These are phyloP conservation scores for Malurus elegans DNA, from an alignment of 2,113 vertebrate species.

Conservation along the genomic window DNA sequence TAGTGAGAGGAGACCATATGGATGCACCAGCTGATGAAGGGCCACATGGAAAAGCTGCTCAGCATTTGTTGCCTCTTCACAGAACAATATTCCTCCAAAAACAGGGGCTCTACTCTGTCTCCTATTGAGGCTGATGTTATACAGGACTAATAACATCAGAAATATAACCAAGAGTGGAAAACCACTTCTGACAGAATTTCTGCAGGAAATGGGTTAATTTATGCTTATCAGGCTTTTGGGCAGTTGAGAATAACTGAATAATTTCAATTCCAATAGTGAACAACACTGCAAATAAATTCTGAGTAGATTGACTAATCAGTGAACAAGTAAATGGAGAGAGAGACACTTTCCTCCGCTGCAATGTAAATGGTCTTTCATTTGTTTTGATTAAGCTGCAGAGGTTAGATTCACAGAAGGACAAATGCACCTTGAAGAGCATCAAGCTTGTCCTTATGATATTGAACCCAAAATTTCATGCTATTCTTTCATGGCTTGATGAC, in stretches of 20 bases:
- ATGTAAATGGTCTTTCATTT: background rate
- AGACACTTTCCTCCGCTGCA: background rate
- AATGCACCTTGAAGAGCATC: background rate
- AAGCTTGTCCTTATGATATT: background rate
- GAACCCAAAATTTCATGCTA: background rate
- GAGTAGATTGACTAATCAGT: background rate
- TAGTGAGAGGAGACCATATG: background rate
- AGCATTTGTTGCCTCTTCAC: background rate
- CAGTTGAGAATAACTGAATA: background rate
- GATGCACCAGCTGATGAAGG: background rate
- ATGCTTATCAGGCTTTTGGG: background rate
- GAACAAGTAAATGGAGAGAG: background rate
- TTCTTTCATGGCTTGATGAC: background rate
- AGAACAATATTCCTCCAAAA: background rate
- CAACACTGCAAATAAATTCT: background rate
- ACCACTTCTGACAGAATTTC: background rate
- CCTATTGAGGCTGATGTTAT: background rate
- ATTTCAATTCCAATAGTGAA: background rate
- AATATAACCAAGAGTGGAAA: background rate
- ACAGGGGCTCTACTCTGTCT: background rate
- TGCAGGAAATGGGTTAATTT: background rate
- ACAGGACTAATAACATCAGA: background rate
- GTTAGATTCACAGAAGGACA: background rate
- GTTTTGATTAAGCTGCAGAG: background rate
- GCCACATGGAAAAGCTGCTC: background rate